These are phyloP conservation scores for Odontamblyopus lacepedii DNA, from an alignment of 2,797 vertebrate species.

Conservation along the genomic window DNA sequence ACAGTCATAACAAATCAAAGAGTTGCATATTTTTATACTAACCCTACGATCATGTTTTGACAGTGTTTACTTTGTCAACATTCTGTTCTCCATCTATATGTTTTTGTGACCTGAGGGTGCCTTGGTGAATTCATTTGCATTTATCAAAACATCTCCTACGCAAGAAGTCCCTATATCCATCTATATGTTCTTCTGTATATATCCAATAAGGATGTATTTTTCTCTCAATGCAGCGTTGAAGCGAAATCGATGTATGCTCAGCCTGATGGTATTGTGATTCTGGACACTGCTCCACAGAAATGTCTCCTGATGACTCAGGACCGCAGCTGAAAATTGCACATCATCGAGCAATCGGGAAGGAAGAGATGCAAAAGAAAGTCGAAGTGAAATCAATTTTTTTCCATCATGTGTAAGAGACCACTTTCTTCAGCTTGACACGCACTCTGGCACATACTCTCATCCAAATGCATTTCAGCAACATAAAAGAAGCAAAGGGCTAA, in stretches of 20 bases:
- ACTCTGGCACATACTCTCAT: background rate
- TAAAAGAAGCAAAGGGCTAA: constrained; percentile 29
- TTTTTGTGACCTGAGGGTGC: background rate
- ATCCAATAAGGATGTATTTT: constrained; percentile 46
- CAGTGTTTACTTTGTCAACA: background rate
- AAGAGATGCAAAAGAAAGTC: constrained; percentile 59
- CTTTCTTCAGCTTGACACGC: constrained; percentile 20
- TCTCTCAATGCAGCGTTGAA: constrained; percentile 52
- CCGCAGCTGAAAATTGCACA: constrained; percentile 58
- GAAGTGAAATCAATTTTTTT: constrained; percentile 62
- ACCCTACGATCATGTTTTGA: background rate
- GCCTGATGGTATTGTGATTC: constrained; percentile 63
- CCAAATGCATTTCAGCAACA: constrained; percentile 9
- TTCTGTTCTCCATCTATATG: background rate
- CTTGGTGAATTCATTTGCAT: background rate
- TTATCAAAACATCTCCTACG: background rate
- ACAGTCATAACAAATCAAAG: background rate
- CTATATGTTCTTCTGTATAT: background rate
- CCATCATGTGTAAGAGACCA: constrained; percentile 30
- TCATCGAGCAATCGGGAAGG: constrained; percentile 47
- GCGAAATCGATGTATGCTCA: constrained; percentile 64
- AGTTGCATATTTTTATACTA: background rate
- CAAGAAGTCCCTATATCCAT: constrained; percentile 10
- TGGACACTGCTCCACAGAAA: constrained; percentile 58
- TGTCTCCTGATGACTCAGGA: constrained; percentile 66